Evolutionary conservation across 2,888 invertebrate species (phyloP), one percentile per base, ranked within the genome.

Genomic region (Nipponacmea schrenckii): DNA sequence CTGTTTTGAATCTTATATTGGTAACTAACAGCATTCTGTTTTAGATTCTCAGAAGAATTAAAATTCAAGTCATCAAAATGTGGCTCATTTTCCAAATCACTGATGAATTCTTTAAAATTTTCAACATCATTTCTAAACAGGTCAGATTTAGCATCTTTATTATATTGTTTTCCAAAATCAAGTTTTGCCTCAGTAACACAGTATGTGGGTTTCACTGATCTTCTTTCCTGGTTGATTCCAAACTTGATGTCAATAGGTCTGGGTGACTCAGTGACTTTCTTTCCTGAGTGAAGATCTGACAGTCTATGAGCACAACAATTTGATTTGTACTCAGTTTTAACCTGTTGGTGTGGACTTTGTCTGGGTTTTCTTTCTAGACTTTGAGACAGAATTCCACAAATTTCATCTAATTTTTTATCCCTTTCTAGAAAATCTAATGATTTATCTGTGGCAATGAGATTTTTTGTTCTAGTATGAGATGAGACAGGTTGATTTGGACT

Each of bases 331-430:
- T 39, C 39, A 39, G 10, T 39, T 39, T 39, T 39, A 39, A 10
- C 10, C 39, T 39, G 7, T 5, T 39, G 8, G 1, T 5, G 39
- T 39, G 1, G 8, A 39, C 39, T 39, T 7, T 8, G 39, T 10
- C 39, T 39, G 7, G 56, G 14, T 56, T 56, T 10, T 56, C 14
- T 56, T 20, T 56, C 24, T 3, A 56, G 56, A 56, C 56, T 56
- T 24, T 56, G 56, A 56, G 56, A 56, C 56, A 56, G 56, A 24
- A 56, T 56, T 24, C 56, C 56, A 56, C 56, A 24, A 56, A 56
- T 56, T 56, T 56, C 56, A 56, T 56, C 56, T 24, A 56, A 24
- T 24, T 56, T 56, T 56, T 24, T 56, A 20, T 20, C 56, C 24
- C 56, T 56, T 24, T 56, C 56, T 56, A 20, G 20, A 56, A 56